Evolutionary conservation across 2,113 vertebrate species (phyloP).

Genomic region (Periophthalmus modestus): DNA sequence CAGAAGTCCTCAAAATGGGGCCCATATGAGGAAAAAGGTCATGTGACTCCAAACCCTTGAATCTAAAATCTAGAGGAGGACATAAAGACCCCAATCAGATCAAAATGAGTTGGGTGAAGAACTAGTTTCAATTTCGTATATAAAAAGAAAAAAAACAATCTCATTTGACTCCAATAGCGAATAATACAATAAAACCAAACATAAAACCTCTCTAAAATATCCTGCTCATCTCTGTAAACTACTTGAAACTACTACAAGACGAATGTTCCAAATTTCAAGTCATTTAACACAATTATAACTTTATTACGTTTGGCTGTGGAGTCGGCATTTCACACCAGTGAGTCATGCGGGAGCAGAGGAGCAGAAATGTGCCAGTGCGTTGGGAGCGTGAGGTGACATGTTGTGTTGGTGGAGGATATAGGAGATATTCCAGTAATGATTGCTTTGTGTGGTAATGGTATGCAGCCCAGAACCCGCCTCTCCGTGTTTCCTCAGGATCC

Average conservation of each 20-base stretch:
- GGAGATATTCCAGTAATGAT: conserved; percentile 73
- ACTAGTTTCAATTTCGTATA: no score
- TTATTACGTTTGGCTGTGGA: background rate
- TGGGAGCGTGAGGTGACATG: conserved; percentile 75
- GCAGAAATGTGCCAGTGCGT: conserved; percentile 41
- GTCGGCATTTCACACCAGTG: conserved; percentile 72
- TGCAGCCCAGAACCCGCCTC: conserved; percentile 52
- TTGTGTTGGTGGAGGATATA: conserved; percentile 67
- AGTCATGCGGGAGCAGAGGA: conserved; percentile 62
- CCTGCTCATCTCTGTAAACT: background rate
- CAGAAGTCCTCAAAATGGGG: no score
- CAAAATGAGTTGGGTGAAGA: no score
- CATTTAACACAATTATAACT: background rate
- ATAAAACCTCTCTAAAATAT: background rate
- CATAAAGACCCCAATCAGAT: no score
- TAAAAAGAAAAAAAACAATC: no score
- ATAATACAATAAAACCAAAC: no score
- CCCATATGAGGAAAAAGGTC: no score
- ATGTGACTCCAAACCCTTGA: no score
- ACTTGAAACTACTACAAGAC: background rate
- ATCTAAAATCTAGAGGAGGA: no score
- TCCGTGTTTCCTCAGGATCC: conserved; percentile 47
- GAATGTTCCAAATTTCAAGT: background rate
- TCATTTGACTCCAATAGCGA: no score
- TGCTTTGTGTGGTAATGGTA: conserved; percentile 71